These are phyloP conservation scores for Drosophila subquinaria DNA, from an alignment of 2,888 invertebrate genomes.

Conservation along the genomic window DNA sequence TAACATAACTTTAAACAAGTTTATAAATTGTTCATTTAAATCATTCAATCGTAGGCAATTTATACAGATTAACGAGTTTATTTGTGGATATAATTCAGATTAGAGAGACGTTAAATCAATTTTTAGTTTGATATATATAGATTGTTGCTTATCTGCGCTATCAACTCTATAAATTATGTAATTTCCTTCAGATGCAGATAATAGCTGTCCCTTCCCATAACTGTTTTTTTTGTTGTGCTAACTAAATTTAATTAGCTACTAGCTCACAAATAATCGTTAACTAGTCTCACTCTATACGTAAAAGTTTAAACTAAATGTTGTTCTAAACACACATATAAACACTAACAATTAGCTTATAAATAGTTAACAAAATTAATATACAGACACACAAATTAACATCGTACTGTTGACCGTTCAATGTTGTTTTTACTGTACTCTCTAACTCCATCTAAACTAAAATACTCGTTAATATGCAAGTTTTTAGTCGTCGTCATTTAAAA, in stretches of 20 bases:
- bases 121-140: neutral
- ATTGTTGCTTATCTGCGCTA: conserved; percentile 6
- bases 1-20: neutral
- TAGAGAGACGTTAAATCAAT: neutral
- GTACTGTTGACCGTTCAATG: conserved; percentile 70
- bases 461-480: conserved; percentile 21
- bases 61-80: neutral
- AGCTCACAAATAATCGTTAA: conserved; percentile 43
- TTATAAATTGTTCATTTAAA: conserved; percentile 13
- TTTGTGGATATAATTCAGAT: neutral
- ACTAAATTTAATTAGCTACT: conserved; percentile 36
- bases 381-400: conserved; percentile 36
- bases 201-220: neutral
- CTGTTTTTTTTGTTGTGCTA: conserved; percentile 44
- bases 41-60: conserved; percentile 2
- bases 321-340: conserved; percentile 30
- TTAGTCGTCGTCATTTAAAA: conserved; percentile 41
- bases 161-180: neutral
- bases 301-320: conserved; percentile 56
- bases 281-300: conserved; percentile 48
- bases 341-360: conserved; percentile 20
- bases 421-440: conserved; percentile 58
- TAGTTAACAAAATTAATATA: conserved; percentile 6
- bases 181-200: conserved; percentile 2
- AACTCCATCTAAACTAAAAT: conserved; percentile 26